Percentiles rank a stretch among this genome's conserved stretches.
Conservation (phyloP, 2,888 invertebrate species). For the Priocnemis perturbator region DNA sequence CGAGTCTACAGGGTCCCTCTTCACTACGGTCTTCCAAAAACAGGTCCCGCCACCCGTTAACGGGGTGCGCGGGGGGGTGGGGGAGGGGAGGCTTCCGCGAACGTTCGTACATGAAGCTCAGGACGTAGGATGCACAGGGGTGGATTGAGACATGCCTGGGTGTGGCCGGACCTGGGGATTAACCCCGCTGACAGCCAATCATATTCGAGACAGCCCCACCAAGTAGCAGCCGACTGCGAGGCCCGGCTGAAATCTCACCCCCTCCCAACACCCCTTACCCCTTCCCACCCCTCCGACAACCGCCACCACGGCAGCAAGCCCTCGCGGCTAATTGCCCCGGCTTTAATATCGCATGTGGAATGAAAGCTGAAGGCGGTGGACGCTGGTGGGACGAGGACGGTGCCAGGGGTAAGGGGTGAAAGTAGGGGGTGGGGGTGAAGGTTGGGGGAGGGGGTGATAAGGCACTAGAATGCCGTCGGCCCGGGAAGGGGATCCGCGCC, state of each 20-base stretch:
- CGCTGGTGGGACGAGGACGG: conserved; percentile 17
- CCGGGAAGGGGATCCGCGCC: conserved; percentile 26
- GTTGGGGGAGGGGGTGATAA: conserved; percentile 33
- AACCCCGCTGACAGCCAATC: conserved; percentile 70
- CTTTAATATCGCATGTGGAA: conserved; percentile 70
- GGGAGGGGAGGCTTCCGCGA: too few species aligned
- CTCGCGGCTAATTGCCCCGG: conserved; percentile 68
- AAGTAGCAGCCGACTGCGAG: conserved; percentile 37
- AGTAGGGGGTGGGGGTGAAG: conserved; percentile 11
- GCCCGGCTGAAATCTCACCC: conserved; percentile 55
- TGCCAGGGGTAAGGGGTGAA: background rate
- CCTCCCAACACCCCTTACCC: conserved; percentile 20
- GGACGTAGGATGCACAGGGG: conserved; percentile 43
- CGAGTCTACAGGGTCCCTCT: too few species aligned
- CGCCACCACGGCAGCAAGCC: conserved; percentile 33
- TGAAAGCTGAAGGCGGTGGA: conserved; percentile 54
- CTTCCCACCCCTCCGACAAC: conserved; percentile 36
- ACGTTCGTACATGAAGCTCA: too few species aligned
- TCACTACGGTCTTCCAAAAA: too few species aligned
- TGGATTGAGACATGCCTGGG: conserved; percentile 71
- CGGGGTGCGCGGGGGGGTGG: too few species aligned
- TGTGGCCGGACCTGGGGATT: conserved; percentile 68
- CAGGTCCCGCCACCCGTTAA: too few species aligned
- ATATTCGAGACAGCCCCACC: conserved; percentile 66
- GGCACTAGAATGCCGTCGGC: conserved; percentile 30